Percentiles rank a stretch among this genome's conserved stretches.
phyloP scores from a whole-genome alignment of 2,113 vertebrate species.

The Mobula hypostoma region DNA sequence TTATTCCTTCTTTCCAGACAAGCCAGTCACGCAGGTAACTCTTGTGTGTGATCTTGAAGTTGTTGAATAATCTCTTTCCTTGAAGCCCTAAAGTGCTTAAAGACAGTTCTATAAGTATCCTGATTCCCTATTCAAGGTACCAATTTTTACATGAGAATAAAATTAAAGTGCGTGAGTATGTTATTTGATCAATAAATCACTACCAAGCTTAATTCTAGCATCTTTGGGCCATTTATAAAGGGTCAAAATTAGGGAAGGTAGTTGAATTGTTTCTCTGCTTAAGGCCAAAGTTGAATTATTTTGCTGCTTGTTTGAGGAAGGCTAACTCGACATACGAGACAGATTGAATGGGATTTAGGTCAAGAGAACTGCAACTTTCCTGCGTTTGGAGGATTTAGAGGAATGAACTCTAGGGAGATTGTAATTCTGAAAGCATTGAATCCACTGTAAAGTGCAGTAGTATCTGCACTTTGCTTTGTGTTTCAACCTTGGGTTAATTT shows the following conservation, averaged over 20 bases:
- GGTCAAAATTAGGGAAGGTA: not conserved
- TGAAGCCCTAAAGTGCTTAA: not conserved
- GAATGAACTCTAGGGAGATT: too few species aligned
- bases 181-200: not conserved
- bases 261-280: not conserved
- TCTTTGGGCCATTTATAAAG: not conserved
- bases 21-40: conserved; percentile 83
- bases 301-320: not conserved
- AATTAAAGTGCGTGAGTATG: not conserved
- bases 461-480: not conserved
- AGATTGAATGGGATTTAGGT: not conserved
- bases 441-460: not conserved
- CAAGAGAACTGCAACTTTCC: not conserved
- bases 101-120: not conserved
- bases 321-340: not conserved
- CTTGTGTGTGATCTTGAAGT: not conserved
- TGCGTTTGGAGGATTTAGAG: too few species aligned
- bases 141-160: not conserved
- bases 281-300: not conserved
- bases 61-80: not conserved
- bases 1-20: conserved; percentile 93
- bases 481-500: not conserved
- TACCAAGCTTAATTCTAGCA: not conserved
- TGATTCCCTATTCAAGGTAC: not conserved
- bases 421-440: not conserved